Base-by-base conservation (phyloP, 2,113 vertebrate genomes). In the Cottus gobio region DNA sequence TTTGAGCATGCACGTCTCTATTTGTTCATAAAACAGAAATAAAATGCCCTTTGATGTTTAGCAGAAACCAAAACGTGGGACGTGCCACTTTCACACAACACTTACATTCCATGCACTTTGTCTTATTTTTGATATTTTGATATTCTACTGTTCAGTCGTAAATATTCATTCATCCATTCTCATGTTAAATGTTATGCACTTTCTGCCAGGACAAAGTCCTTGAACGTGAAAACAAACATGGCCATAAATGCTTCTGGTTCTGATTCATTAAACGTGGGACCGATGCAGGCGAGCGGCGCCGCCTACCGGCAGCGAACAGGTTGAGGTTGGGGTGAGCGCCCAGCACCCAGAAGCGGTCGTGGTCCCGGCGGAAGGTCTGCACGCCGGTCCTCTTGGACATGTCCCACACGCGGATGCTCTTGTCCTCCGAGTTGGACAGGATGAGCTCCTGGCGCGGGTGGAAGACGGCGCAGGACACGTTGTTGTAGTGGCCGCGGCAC, bases 321-420 rank as follows among this genome's bases (percentile, higher is more conserved):
- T 99, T 99, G 87, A 99, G 98, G 92, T 99, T 99, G 31, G 97
- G 98, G 73, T 99, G 98, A 13, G 98, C 98, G 0, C 97, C 97
- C 57, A 99, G 87, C 11, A 99, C 97, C 98, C 98, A 99, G 87
- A 99, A 99, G 39, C 98, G 96, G 85, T 99, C 98, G 0, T 99
- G 98, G 87, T 99, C 98, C 46, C 98, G 90, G 8, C 98, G 96
- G 89, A 99, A 99, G 11, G 98, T 99, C 85, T 99, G 98, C 66
- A 99, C 98, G 0, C 98, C 98, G 0, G 97, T 99, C 82, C 97
- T 96, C 77, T 99, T 99, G 58, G 97, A 99, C 97, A 99, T 99
- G 50, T 99, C 98, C 98, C 98, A 99, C 30, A 99, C 98, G 0
- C 98, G 94, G 91, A 99, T 99, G 89, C 98, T 99, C 87, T 99